These are phyloP conservation scores for Andrena chrysosceles DNA, from an alignment of 2,888 invertebrate genomes.

Conservation along the genomic window DNA sequence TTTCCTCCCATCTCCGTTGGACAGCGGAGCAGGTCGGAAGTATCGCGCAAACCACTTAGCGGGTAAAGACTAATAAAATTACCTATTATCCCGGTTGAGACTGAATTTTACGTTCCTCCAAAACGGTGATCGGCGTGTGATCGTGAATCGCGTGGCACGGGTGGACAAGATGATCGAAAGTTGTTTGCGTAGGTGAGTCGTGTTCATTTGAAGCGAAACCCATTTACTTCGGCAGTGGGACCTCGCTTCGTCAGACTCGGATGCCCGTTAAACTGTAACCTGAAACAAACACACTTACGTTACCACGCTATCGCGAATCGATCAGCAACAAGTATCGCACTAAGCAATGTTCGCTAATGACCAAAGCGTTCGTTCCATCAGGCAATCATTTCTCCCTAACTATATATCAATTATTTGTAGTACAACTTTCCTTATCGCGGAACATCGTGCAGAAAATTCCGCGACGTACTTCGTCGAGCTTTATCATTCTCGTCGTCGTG, in stretches of 20 bases:
- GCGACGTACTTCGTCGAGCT: not conserved
- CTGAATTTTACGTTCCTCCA: conserved; percentile 51
- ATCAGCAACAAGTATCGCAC: not conserved
- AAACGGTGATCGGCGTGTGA: conserved; percentile 17
- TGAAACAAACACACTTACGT: conserved; percentile 32
- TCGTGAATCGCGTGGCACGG: conserved; percentile 18
- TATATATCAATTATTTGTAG: not conserved
- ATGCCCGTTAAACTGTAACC: conserved; percentile 21
- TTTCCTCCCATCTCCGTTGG: too few species aligned
- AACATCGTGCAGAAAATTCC: not conserved
- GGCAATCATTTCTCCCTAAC: not conserved
- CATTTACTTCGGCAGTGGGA: conserved; percentile 49
- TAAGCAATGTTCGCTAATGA: not conserved
- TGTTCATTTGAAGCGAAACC: conserved; percentile 51
- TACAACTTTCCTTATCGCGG: conserved; percentile 28
- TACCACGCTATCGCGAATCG: not conserved
- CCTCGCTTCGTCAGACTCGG: conserved; percentile 35
- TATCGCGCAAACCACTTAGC: too few species aligned
- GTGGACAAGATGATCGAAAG: conserved; percentile 16
- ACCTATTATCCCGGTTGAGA: conserved; percentile 61
- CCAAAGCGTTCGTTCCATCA: not conserved
- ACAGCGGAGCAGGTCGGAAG: too few species aligned
- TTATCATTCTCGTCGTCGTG: not conserved
- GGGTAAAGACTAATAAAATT: not conserved
- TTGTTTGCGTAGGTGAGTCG: conserved; percentile 34